These are phyloP conservation scores for Fukomys damarensis DNA, from an alignment of 2,113 vertebrate genomes.

Conservation along the genomic window DNA sequence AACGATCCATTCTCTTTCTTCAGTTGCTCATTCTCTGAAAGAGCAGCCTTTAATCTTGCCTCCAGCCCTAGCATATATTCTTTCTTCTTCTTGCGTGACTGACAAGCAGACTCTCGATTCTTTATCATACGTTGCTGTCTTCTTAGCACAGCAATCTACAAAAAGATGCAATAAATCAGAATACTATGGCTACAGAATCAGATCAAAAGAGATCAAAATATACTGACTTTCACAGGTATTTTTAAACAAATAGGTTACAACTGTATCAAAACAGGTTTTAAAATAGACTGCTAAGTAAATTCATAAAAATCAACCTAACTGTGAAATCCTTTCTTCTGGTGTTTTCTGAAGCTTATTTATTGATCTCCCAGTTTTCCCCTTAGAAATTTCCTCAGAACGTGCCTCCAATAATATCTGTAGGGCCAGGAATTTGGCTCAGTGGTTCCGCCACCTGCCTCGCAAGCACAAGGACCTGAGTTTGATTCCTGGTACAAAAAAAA, in stretches of 20 bases:
- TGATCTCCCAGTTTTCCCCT: background rate
- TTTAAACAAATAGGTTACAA: background rate
- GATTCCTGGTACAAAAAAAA: no score
- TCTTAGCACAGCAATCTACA: conserved; percentile 90
- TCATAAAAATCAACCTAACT: background rate
- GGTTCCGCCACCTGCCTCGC: no score
- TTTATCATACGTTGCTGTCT: conserved; percentile 98
- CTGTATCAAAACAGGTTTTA: background rate
- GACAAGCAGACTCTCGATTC: conserved; percentile 96
- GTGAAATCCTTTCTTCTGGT: background rate
- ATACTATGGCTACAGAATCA: background rate
- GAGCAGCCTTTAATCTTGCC: conserved; percentile 90
- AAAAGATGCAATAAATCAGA: background rate
- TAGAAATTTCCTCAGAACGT: background rate
- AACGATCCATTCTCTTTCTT: conserved; percentile 94
- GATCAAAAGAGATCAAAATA: background rate
- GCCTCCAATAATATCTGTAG: background rate
- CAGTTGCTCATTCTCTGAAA: conserved; percentile 93
- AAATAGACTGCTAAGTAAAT: conserved; percentile 23
- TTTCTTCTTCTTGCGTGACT: conserved; percentile 97
- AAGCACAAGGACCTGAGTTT: no score
- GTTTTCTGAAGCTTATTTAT: background rate
- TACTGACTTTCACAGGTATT: background rate
- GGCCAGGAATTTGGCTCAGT: no score
- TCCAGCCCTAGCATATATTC: conserved; percentile 95